Evolutionary conservation across 1,140 invertebrate genomes (phyloP).

Genomic region (Nasonia vitripennis): DNA sequence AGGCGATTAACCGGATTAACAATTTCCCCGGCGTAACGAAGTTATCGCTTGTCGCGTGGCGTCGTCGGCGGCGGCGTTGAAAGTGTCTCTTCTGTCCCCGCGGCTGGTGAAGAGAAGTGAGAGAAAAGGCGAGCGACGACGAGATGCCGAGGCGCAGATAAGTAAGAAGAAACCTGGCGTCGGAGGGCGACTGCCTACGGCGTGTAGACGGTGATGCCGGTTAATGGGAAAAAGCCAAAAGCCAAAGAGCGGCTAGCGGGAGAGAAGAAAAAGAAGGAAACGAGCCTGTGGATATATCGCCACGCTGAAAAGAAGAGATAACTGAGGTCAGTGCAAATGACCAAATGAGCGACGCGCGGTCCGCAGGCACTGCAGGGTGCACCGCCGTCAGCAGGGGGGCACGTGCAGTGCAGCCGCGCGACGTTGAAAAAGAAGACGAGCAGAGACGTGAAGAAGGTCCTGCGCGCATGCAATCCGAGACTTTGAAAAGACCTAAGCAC

Average conservation of each 20-base stretch:
- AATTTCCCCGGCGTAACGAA: neutral
- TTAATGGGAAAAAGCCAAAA: conserved; percentile 4
- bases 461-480: conserved; percentile 34
- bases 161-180: conserved; percentile 23
- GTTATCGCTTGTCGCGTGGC: conserved; percentile 23
- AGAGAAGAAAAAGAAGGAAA: too few relatives aligned
- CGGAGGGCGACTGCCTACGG: neutral
- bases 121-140: conserved; percentile 19
- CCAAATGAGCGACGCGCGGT: neutral
- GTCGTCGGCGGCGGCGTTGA: neutral
- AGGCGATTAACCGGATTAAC: neutral
- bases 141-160: conserved; percentile 34
- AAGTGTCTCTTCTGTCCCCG: neutral
- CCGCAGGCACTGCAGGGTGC: neutral
- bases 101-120: neutral
- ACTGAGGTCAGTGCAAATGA: neutral
- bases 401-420: neutral
- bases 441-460: neutral
- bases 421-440: neutral
- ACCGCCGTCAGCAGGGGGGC: neutral
- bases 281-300: too few relatives aligned
- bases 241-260: neutral
- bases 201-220: neutral
- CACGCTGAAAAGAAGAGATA: neutral
- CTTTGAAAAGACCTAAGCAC: conserved; percentile 40